These are phyloP conservation scores for Osmoderma eremita DNA, from an alignment of 2,888 invertebrate genomes.

Conservation along the genomic window DNA sequence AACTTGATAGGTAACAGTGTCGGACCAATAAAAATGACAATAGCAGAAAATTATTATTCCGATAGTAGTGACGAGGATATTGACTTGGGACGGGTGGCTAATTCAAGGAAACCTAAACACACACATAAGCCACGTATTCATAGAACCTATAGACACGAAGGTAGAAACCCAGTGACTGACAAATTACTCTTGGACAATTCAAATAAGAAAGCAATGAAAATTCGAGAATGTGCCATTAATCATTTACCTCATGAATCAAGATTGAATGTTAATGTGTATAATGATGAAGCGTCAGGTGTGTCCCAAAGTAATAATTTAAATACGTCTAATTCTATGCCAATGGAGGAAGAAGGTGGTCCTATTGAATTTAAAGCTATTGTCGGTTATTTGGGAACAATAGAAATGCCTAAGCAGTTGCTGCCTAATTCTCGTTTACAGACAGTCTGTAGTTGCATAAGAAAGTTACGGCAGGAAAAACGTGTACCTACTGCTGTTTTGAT, in stretches of 20 bases:
- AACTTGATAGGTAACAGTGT: slow-evolving; percentile 87
- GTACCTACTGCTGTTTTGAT: slow-evolving; percentile 86
- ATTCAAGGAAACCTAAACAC: slow-evolving; percentile 71
- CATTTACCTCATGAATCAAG: slow-evolving; percentile 45
- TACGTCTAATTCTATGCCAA: slow-evolving; percentile 49
- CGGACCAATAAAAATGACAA: slow-evolving; percentile 84
- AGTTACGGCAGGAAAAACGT: slow-evolving; percentile 88
- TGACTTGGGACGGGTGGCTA: slow-evolving; percentile 64
- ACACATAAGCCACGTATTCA: slow-evolving; percentile 60
- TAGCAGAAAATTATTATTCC: slow-evolving; percentile 87
- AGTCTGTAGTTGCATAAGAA: slow-evolving; percentile 87
- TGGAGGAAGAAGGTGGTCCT: slow-evolving; percentile 65
- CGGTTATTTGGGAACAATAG: slow-evolving; percentile 95
- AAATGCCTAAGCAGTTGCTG: slow-evolving; percentile 87
- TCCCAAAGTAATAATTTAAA: slow-evolving; percentile 42
- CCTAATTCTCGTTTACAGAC: slow-evolving; percentile 80
- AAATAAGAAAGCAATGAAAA: slow-evolving; percentile 45
- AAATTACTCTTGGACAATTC: slow-evolving; percentile 45
- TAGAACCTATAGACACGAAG: slow-evolving; percentile 47
- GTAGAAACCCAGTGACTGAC: slow-evolving; percentile 42
- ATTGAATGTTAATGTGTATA: slow-evolving; percentile 47
- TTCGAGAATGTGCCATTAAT: slow-evolving; percentile 43
- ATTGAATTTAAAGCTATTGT: slow-evolving; percentile 87
- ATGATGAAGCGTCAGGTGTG: slow-evolving; percentile 45
- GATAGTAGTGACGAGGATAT: slow-evolving; percentile 86